These are phyloP conservation scores for Zeuzera pyrina DNA, from an alignment of 2,888 invertebrate species.

Conservation along the genomic window DNA sequence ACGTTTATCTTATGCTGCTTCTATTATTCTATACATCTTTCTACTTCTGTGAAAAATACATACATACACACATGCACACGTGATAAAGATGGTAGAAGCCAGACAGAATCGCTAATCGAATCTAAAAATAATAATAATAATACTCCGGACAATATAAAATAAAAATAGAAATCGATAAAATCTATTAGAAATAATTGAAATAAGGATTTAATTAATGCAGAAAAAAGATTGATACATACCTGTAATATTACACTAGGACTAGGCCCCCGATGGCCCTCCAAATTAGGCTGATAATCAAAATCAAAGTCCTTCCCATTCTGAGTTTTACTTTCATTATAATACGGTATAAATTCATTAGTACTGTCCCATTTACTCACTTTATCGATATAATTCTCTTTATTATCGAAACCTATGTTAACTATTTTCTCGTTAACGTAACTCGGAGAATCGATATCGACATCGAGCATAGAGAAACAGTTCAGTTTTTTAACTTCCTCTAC, in stretches of 20 bases:
- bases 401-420: constrained; percentile 49
- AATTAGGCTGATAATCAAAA: constrained; percentile 89
- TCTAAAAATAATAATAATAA: too few relatives aligned
- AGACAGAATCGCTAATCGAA: too few relatives aligned
- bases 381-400: constrained; percentile 35
- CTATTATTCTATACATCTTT: too few relatives aligned
- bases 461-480: constrained; percentile 63
- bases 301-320: constrained; percentile 73
- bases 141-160: too few relatives aligned
- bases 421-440: constrained; percentile 46
- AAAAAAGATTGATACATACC: too few relatives aligned
- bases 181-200: too few relatives aligned
- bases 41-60: too few relatives aligned
- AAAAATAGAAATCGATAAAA: too few relatives aligned
- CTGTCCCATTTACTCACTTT: constrained; percentile 25
- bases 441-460: constrained; percentile 49
- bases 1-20: too few relatives aligned
- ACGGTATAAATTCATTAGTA: constrained; percentile 31
- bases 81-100: too few relatives aligned
- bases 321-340: constrained; percentile 37
- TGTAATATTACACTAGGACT: constrained; percentile 95
- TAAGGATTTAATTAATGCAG: too few relatives aligned
- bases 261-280: constrained; percentile 89
- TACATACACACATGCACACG: too few relatives aligned
- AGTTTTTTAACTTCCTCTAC: constrained; percentile 37